These are phyloP conservation scores for Ennomos quercinarius DNA, from an alignment of 2,888 invertebrate genomes.

Conservation along the genomic window DNA sequence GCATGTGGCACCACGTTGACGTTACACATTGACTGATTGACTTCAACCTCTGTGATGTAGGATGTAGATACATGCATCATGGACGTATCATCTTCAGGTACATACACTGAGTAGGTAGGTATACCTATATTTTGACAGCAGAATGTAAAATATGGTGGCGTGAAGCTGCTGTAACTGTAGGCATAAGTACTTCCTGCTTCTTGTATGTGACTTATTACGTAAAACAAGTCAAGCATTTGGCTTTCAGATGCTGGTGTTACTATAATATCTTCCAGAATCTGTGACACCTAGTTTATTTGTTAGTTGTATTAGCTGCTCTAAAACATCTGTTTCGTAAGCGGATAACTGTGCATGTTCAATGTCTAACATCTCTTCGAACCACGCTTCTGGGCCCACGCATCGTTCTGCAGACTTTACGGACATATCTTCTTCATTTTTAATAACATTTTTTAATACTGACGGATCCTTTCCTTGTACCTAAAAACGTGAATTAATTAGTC, in stretches of 20 bases:
- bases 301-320: slow-evolving; percentile 17
- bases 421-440: background rate
- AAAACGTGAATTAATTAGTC: background rate
- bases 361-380: slow-evolving; percentile 20
- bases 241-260: slow-evolving; percentile 5
- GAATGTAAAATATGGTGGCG: no score
- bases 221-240: slow-evolving; percentile 9
- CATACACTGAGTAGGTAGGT: slow-evolving; percentile 19
- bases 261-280: slow-evolving; percentile 9
- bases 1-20: no score
- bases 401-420: background rate
- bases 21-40: no score
- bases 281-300: slow-evolving; percentile 9
- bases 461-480: slow-evolving; percentile 21
- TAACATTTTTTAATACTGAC: background rate
- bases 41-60: no score
- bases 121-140: no score
- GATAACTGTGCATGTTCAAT: slow-evolving; percentile 6
- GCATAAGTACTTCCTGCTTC: no score
- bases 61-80: no score
- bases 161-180: no score
- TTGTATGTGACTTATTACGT: background rate
- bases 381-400: slow-evolving; percentile 1
- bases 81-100: no score
- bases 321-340: slow-evolving; percentile 6